Conservation (phyloP, 2,797 vertebrate species). For the Apogon talboti region DNA sequence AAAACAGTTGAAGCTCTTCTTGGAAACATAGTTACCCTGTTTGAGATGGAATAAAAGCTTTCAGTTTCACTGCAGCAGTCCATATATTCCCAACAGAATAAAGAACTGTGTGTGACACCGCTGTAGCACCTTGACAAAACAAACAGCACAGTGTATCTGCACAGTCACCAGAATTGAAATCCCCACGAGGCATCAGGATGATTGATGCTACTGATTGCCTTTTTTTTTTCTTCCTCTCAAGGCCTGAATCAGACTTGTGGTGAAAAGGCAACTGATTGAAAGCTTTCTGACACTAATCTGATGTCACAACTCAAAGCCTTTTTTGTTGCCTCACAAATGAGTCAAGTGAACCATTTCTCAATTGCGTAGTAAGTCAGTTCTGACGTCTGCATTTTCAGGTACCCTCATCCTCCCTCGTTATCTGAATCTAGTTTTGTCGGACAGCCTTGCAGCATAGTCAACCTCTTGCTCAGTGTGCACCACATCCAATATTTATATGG, state of each 20-base stretch:
- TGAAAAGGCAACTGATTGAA: slow-evolving; percentile 53
- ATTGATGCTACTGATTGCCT: slow-evolving; percentile 59
- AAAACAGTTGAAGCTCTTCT: slow-evolving; percentile 11
- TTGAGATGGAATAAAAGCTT: slow-evolving; percentile 8
- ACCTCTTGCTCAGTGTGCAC: slow-evolving; percentile 38
- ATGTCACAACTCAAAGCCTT: slow-evolving; percentile 33
- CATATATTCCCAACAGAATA: slow-evolving; percentile 23
- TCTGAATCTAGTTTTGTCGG: slow-evolving; percentile 20
- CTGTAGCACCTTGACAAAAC: slow-evolving; percentile 40
- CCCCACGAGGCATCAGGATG: slow-evolving; percentile 37
- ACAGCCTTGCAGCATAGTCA: slow-evolving; percentile 31
- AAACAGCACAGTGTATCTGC: slow-evolving; percentile 30
- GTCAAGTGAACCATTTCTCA: slow-evolving; percentile 50
- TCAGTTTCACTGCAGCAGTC: slow-evolving; percentile 7
- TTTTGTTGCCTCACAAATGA: slow-evolving; percentile 23
- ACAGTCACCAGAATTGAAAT: slow-evolving; percentile 44
- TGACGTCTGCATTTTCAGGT: slow-evolving; percentile 38
- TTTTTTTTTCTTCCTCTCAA: slow-evolving; percentile 6
- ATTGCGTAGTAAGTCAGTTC: slow-evolving; percentile 35
- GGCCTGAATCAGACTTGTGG: slow-evolving; percentile 31
- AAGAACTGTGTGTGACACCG: slow-evolving; percentile 14
- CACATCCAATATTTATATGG: slow-evolving; percentile 59
- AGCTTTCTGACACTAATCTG: slow-evolving; percentile 61
- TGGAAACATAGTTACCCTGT: slow-evolving; percentile 7
- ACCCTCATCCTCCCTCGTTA: neutral